Conservation (phyloP, 2,113 vertebrate genomes). For the Platanista minor region DNA sequence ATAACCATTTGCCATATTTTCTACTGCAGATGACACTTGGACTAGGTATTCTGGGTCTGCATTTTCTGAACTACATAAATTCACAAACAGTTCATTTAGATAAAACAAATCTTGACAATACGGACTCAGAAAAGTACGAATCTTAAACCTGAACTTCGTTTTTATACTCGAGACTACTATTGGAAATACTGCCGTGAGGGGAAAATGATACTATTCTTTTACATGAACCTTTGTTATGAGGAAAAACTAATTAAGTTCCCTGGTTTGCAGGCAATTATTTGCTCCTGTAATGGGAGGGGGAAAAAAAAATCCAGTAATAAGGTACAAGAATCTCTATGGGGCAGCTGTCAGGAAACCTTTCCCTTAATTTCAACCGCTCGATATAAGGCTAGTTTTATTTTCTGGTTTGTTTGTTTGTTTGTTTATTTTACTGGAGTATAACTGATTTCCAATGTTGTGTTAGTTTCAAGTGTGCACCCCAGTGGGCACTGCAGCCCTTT, state of each 20-base stretch:
- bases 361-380: background rate
- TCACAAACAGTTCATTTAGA: background rate
- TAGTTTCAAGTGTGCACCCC: background rate
- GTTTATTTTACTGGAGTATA: background rate
- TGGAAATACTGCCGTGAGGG: background rate
- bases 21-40: background rate
- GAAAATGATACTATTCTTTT: background rate
- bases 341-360: background rate
- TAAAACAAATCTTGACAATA: background rate
- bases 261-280: background rate
- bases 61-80: background rate
- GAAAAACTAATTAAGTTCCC: background rate
- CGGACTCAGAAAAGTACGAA: background rate
- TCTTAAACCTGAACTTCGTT: background rate
- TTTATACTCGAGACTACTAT: background rate
- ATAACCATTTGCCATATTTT: background rate
- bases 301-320: background rate
- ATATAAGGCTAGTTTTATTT: background rate
- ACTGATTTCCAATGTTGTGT: background rate
- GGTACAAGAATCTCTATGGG: background rate
- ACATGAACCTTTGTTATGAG: background rate
- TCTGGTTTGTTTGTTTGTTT: background rate
- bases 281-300: background rate
- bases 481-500: rapidly evolving
- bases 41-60: background rate